A percentile compares a stretch with the other conserved stretches of the same genome.
These are phyloP conservation scores for Notechis scutatus DNA, from an alignment of 2,113 vertebrate species.

Conservation along the genomic window DNA sequence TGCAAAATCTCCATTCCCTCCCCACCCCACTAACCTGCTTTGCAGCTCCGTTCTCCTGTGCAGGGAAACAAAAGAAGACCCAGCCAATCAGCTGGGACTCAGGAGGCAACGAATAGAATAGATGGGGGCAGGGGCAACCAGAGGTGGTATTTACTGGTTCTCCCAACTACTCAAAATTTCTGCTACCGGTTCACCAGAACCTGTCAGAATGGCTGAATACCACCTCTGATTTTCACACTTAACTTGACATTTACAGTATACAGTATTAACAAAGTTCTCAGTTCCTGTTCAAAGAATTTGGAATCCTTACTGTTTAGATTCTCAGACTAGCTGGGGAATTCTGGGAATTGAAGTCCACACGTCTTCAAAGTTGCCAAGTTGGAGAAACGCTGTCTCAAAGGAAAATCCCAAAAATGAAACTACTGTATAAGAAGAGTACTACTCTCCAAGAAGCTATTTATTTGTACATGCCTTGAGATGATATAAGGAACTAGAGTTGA, in stretches of 20 bases:
- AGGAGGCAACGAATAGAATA: no score
- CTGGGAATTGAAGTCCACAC: background rate
- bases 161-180: no score
- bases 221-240: background rate
- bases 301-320: background rate
- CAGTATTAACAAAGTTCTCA: background rate
- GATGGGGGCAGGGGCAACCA: no score
- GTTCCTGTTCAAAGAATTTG: background rate
- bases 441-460: background rate
- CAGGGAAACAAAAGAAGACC: no score
- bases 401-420: background rate
- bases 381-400: background rate
- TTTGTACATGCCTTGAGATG: background rate
- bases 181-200: no score
- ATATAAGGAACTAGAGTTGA: background rate
- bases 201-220: no score
- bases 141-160: no score
- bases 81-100: no score
- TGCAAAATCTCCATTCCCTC: no score
- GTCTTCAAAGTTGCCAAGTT: background rate
- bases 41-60: no score
- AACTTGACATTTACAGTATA: background rate
- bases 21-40: no score
- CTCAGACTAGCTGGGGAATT: background rate
- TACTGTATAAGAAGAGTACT: background rate